These are phyloP conservation scores for Tamias sibiricus DNA, from an alignment of 2,113 vertebrate genomes.

Conservation along the genomic window DNA sequence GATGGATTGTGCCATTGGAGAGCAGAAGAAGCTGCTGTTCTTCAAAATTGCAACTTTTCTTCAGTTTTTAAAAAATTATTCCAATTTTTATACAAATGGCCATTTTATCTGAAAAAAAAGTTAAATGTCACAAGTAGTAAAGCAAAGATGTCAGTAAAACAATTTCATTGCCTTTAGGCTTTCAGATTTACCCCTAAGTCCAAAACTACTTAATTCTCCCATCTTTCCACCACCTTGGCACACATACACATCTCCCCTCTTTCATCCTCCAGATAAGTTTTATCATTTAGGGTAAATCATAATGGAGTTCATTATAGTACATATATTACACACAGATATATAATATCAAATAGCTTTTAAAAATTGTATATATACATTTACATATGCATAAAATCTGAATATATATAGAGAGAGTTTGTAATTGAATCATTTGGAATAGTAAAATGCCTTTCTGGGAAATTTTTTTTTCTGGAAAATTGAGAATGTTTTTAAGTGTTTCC, in stretches of 20 bases:
- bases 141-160: not conserved
- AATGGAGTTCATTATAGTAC: not conserved
- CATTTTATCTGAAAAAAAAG: conserved; percentile 27
- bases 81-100: not conserved
- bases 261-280: not conserved
- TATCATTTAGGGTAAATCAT: not conserved
- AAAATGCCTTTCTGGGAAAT: not conserved
- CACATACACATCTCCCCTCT: not conserved
- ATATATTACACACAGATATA: no score
- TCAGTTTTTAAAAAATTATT: not conserved
- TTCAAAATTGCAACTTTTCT: not conserved
- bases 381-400: not conserved
- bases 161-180: not conserved
- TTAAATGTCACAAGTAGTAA: not conserved
- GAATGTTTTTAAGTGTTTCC: not conserved
- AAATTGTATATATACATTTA: no score
- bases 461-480: conserved; percentile 33
- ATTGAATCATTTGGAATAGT: not conserved
- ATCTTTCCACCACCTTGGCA: not conserved
- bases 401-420: not conserved
- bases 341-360: no score
- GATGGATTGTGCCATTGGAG: conserved; percentile 49
- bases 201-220: not conserved
- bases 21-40: conserved; percentile 39
- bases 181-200: not conserved